A percentile compares a stretch with the other conserved stretches of the same genome.
Evolutionary conservation across 2,888 invertebrate genomes (phyloP).

Genomic region (Lasioglossum calceatum): DNA sequence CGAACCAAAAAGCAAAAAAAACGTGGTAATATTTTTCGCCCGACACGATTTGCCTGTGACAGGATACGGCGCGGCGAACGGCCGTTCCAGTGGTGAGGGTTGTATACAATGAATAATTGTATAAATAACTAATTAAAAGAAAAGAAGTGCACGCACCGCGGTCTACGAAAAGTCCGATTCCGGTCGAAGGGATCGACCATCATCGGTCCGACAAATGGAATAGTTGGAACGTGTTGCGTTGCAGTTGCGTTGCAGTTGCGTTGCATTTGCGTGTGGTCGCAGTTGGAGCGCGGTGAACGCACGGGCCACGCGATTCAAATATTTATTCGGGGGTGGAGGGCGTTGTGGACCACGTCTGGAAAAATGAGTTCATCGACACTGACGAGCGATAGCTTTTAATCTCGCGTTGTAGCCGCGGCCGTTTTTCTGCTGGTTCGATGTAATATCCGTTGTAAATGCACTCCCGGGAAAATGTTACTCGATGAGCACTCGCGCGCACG

Average conservation of each 20-base stretch:
- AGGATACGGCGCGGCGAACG: too few species aligned
- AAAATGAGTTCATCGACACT: conserved; percentile 72
- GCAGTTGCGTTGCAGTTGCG: background rate
- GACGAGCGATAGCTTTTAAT: conserved; percentile 73
- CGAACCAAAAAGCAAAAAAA: too few species aligned
- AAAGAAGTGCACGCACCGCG: background rate
- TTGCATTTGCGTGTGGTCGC: background rate
- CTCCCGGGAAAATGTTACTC: conserved; percentile 71
- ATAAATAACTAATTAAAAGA: background rate
- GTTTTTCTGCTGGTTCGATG: conserved; percentile 70
- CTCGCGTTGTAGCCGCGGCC: conserved; percentile 63
- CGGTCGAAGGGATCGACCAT: background rate
- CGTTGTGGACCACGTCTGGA: conserved; percentile 6
- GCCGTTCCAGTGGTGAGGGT: too few species aligned
- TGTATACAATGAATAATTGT: too few species aligned
- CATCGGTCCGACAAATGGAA: background rate
- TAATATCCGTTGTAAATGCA: conserved; percentile 74
- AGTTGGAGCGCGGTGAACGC: background rate
- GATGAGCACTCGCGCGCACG: conserved; percentile 39
- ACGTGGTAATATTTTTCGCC: too few species aligned
- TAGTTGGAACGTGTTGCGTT: too few species aligned
- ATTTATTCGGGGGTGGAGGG: conserved; percentile 21
- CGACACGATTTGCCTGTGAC: too few species aligned
- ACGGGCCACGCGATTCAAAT: conserved; percentile 18
- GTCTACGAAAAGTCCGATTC: background rate